Conservation (phyloP, 2,888 invertebrate genomes). For the Lasioglossum figueresi region DNA sequence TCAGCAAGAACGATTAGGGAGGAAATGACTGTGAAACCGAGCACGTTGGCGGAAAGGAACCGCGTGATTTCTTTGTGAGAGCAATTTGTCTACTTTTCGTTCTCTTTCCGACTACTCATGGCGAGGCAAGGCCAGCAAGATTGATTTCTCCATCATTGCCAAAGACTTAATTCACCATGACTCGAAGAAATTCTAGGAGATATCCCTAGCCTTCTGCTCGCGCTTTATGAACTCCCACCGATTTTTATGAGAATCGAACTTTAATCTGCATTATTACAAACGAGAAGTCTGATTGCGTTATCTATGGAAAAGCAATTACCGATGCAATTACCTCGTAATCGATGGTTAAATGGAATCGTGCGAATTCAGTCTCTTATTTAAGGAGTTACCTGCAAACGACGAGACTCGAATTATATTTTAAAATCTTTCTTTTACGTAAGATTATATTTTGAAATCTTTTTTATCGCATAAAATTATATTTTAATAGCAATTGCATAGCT, state of each 20-base stretch:
- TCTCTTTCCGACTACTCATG: conserved; percentile 22
- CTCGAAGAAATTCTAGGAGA: neutral
- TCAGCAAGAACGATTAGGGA: conserved; percentile 47
- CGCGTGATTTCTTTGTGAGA: conserved; percentile 61
- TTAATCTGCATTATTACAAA: neutral
- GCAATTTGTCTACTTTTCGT: conserved; percentile 55
- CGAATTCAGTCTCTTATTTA: neutral
- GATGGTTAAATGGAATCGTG: neutral
- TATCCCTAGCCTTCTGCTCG: neutral
- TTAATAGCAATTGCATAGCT: neutral
- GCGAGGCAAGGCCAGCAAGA: conserved; percentile 14
- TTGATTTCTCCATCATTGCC: conserved; percentile 35
- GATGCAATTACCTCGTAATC: neutral
- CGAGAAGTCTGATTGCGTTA: neutral
- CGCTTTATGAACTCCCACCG: neutral
- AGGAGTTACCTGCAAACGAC: neutral
- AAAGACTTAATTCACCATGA: conserved; percentile 37
- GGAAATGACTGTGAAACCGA: conserved; percentile 56
- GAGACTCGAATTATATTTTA: neutral
- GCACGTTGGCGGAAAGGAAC: conserved; percentile 34
- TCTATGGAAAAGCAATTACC: neutral
- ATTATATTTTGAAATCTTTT: neutral
- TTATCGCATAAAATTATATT: neutral
- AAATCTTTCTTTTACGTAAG: neutral
- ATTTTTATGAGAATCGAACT: neutral